A percentile compares a stretch with the other conserved stretches of the same genome.
phyloP scores from a whole-genome alignment of 64 coral and sea anemone genomes.

The Stylophora pistillata region DNA sequence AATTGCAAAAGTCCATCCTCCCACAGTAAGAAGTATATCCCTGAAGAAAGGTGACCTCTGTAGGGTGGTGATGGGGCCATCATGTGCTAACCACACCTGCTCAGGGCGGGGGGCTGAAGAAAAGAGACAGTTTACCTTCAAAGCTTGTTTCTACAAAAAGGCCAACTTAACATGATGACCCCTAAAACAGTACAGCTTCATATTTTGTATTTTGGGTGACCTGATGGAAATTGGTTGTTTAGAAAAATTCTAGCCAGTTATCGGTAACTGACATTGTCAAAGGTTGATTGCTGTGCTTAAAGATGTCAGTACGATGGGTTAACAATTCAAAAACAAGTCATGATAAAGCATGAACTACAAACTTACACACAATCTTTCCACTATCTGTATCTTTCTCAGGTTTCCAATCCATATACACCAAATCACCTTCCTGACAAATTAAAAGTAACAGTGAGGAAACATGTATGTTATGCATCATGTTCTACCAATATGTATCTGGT shows the following conservation, averaged over 20 bases:
- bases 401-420: conserved; percentile 99
- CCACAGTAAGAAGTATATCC: conserved; percentile 89
- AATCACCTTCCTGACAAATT: conserved; percentile 85
- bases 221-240: no score
- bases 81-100: conserved; percentile 84
- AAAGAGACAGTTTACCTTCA: background rate
- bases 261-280: no score
- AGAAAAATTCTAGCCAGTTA: no score
- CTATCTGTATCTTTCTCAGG: conserved; percentile 91
- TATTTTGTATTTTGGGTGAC: no score
- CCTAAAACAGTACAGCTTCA: no score
- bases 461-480: background rate
- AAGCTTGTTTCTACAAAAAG: background rate
- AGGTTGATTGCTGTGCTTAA: no score
- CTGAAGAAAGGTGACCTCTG: conserved; percentile 92
- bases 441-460: background rate
- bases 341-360: background rate
- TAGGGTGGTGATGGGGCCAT: conserved; percentile 81
- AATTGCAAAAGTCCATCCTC: conserved; percentile 99
- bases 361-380: conserved; percentile 84
- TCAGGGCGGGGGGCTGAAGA: conserved; percentile 78
- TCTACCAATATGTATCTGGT: no score
- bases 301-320: no score
- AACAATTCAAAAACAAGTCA: background rate
- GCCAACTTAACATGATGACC: background rate